phyloP scores from a whole-genome alignment of 2,113 vertebrate genomes.

The Tichodroma muraria region DNA sequence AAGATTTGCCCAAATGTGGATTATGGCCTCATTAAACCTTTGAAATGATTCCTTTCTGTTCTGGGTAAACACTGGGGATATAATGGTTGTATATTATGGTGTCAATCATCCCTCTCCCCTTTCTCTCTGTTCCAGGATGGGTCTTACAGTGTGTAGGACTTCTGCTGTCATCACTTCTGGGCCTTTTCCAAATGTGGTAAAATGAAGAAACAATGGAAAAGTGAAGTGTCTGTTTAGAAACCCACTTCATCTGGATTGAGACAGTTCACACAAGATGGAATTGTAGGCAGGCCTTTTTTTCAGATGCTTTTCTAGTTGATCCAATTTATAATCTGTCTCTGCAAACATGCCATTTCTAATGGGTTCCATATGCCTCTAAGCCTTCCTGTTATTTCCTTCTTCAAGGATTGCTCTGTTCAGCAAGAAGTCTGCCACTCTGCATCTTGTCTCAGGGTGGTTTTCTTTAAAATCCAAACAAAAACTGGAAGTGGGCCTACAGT shows the following conservation, averaged over 20 bases:
- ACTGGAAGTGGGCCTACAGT: constrained; percentile 7
- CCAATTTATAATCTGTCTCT: constrained; percentile 55
- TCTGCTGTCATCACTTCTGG: neutral
- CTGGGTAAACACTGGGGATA: neutral
- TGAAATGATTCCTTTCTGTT: neutral
- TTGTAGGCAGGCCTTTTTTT: constrained; percentile 16
- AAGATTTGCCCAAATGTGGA: neutral
- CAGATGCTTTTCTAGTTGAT: constrained; percentile 37
- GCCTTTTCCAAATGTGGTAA: neutral
- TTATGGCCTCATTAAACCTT: neutral
- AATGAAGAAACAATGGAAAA: constrained; percentile 4
- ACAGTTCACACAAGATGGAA: neutral
- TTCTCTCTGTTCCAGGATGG: neutral
- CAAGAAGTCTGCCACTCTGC: constrained; percentile 41
- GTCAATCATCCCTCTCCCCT: neutral
- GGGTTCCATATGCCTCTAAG: constrained; percentile 50
- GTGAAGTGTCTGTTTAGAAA: neutral
- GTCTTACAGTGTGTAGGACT: neutral
- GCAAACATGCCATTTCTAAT: constrained; percentile 56
- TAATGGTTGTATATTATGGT: neutral
- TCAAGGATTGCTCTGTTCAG: constrained; percentile 37
- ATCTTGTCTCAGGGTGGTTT: neutral
- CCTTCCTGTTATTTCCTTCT: constrained; percentile 24
- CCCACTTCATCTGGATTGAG: neutral
- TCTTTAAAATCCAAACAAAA: neutral